Percentiles rank a stretch among this genome's conserved stretches.
These are phyloP conservation scores for Drosophila orena DNA, from an alignment of 1,140 invertebrate genomes.

Conservation along the genomic window DNA sequence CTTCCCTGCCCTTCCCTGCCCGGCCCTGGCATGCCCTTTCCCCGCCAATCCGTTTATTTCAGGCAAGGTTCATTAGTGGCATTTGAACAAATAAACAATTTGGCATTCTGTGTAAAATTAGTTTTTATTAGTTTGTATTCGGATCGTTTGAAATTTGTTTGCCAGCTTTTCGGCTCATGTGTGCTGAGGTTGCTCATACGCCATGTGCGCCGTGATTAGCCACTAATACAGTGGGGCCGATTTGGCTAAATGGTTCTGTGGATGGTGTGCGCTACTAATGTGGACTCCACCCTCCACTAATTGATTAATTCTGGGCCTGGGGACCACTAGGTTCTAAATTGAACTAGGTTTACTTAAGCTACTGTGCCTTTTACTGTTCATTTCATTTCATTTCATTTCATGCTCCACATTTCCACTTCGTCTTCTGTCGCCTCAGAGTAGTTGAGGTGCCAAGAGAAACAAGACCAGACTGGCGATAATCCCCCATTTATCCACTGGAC, in stretches of 20 bases:
- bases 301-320: background rate
- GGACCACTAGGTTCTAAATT: constrained; percentile 25
- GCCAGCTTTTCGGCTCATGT: constrained; percentile 51
- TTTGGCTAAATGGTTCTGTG: constrained; percentile 1
- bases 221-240: constrained; percentile 27
- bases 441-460: constrained; percentile 29
- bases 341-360: constrained; percentile 26
- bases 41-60: constrained; percentile 26
- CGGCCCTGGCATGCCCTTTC: constrained; percentile 18
- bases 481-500: constrained; percentile 27
- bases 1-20: constrained; percentile 6
- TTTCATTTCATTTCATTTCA: background rate
- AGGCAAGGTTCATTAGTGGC: constrained; percentile 63
- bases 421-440: constrained; percentile 11
- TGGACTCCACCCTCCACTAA: background rate
- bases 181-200: constrained; percentile 33
- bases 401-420: background rate
- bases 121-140: constrained; percentile 70
- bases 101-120: constrained; percentile 66
- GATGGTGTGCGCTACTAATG: background rate
- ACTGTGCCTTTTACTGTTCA: constrained; percentile 25
- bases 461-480: constrained; percentile 33
- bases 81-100: constrained; percentile 74
- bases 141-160: constrained; percentile 39
- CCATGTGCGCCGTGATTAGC: constrained; percentile 28